Evolutionary conservation across 1,140 invertebrate species (phyloP).

Genomic region (Megalopta genalis): DNA sequence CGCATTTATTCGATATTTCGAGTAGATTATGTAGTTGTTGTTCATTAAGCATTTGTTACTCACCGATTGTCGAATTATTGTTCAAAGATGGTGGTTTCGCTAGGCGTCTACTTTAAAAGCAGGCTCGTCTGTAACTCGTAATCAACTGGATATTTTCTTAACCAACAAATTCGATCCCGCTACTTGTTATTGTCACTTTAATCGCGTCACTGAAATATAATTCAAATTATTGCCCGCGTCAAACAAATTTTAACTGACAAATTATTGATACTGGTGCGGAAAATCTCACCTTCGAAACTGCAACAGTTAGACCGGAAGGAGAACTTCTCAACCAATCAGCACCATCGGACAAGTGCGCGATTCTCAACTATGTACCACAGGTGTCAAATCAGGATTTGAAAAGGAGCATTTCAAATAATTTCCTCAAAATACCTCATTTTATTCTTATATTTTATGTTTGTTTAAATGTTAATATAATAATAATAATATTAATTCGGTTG

Average conservation of each 20-base stretch:
- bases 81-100: neutral
- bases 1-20: neutral
- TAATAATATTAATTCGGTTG: too few species aligned
- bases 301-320: neutral
- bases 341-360: neutral
- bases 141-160: neutral
- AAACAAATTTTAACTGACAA: constrained; percentile 15
- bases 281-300: constrained; percentile 15
- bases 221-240: neutral
- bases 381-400: neutral
- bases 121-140: too few species aligned
- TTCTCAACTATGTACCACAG: constrained; percentile 4
- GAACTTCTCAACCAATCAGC: constrained; percentile 25
- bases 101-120: too few species aligned
- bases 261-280: neutral
- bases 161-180: neutral
- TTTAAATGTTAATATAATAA: neutral
- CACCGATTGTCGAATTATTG: neutral
- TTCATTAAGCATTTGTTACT: neutral
- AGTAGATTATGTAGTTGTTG: neutral
- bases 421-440: neutral
- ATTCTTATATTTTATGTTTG: neutral
- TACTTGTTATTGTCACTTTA: neutral
- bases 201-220: neutral
- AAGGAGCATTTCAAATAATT: neutral